Base-by-base conservation (phyloP, 2,888 invertebrate species). In the Drosophila mulleri region DNA sequence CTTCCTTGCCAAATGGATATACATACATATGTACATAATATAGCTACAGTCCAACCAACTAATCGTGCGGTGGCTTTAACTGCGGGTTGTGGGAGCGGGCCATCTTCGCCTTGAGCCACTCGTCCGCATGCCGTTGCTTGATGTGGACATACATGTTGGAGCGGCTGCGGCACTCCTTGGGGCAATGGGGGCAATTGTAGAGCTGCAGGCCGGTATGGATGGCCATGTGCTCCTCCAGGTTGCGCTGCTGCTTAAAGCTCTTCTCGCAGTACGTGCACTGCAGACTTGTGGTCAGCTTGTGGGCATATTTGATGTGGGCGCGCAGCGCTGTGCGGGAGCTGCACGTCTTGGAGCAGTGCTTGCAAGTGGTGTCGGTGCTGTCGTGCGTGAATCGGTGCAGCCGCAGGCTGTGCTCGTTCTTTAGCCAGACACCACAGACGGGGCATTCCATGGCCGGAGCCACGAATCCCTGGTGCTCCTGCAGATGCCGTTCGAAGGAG, bases 111-210 rank as follows among this genome's bases (percentile, higher is more conserved):
- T 85, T 81, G 26, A 90, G 74, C 91, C 91, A 91, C 61, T 91
- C 91, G 20, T 87, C 82, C 6, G 90, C 86, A 57, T 91, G 91
- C 16, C 88, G 77, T 32, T 91, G 91, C 67, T 91, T 91, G 45
- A 91, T 88, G 74, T 91, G 91, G 6, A 91, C 91, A 47, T 91
- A 91, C 91, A 91, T 91, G 50, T 91, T 91, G 35, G 91, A 89
- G 7, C 86, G 85, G 0, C 91, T 91, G 7, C 91, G 89, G 32
- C 90, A 91, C 58, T 91, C 91, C 72, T 91, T 91, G 47, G 90
- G 81, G 53, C 91, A 91, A 56, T 91, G 91, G 3, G 91, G 91
- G 66, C 91, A 91, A 16, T 85, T 88, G 65, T 91, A 91, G 1
- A 91, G 81, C 69, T 89, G 91, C 32, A 80, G 78, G 3, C 91